Evolutionary conservation across 2,888 invertebrate species (phyloP).

Genomic region (Lochmaea crataegi): DNA sequence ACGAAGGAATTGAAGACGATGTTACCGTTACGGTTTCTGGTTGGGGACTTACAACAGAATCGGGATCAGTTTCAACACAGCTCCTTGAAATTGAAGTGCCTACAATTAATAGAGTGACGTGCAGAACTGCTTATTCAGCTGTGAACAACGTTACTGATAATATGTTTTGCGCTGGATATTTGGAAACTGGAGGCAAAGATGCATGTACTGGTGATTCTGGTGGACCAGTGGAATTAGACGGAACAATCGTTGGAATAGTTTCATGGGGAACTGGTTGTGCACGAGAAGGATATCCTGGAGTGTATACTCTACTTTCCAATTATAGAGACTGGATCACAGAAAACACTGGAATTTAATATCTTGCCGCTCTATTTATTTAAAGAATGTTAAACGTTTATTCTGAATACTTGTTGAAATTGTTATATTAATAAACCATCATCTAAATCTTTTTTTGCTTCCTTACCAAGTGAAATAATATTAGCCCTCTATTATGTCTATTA

Average conservation of each 20-base stretch:
- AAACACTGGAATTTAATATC: slow-evolving; percentile 9
- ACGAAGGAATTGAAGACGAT: not conserved
- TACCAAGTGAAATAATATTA: too few relatives aligned
- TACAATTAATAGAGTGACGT: not conserved
- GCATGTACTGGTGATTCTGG: slow-evolving; percentile 53
- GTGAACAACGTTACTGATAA: slow-evolving; percentile 48
- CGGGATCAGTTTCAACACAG: not conserved
- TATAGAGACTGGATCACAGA: slow-evolving; percentile 39
- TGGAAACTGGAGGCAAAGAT: slow-evolving; percentile 64
- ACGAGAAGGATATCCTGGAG: slow-evolving; percentile 49
- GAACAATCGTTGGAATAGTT: slow-evolving; percentile 49
- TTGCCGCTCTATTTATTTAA: not conserved
- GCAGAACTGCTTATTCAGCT: slow-evolving; percentile 4
- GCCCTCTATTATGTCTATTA: too few relatives aligned
- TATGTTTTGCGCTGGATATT: slow-evolving; percentile 71
- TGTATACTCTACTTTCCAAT: slow-evolving; percentile 50
- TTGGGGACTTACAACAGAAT: slow-evolving; percentile 18
- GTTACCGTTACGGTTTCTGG: slow-evolving; percentile 12
- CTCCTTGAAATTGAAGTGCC: slow-evolving; percentile 23
- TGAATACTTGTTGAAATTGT: too few relatives aligned
- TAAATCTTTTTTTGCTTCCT: too few relatives aligned
- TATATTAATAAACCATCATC: too few relatives aligned
- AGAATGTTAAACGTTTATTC: too few relatives aligned
- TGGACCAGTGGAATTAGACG: slow-evolving; percentile 48
- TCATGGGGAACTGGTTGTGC: slow-evolving; percentile 56